Evolutionary conservation across 1,140 invertebrate species (phyloP), one percentile per base, ranked within the genome.

Genomic region (Drosophila sproati): DNA sequence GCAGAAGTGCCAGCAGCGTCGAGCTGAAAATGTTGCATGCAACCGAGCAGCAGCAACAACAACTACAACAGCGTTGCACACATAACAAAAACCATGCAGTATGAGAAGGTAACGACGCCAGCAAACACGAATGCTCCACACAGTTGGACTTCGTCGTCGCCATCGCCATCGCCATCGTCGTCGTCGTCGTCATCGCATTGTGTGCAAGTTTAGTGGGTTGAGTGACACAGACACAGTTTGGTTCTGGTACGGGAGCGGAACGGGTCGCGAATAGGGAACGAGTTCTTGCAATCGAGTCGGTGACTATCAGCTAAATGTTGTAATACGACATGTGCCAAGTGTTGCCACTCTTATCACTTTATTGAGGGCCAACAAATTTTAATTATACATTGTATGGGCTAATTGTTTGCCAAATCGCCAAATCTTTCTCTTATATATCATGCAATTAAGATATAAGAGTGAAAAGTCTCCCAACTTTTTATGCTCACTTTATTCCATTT

Each of bases 211-310:
- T 89, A 89, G 85, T 89, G 85, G 85, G 85, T 89, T 89, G 85
- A 89, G 85, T 89, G 85, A 89, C 85, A 89, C 85, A 89, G 86
- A 90, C 85, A 90, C 85, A 85, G 85, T 88, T 89, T 88, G 80
- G 66, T 66, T 89, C 80, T 89, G 80, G 63, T 70, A 78, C 74
- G 57, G 59, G 70, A 89, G 78, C 70, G 56, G 82, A 76, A 78
- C 55, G 73, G 56, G 71, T 55, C 71, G 64, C 54, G 28, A 37
- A n/a, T 45, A 69, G 51, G 57, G 68, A 88, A 87, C 82, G 68
- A 76, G 75, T 80, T 80, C 70, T 72, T 62, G 56, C 73, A 60
- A 39, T 39, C 54, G 34, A 5, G 43, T 32, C 55, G 61, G 39
- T 6, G 54, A 48, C 61, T 59, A 52, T 55, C 59, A 37, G 69